phyloP scores from a whole-genome alignment of 2,888 invertebrate species.

The Fragum fragum region DNA sequence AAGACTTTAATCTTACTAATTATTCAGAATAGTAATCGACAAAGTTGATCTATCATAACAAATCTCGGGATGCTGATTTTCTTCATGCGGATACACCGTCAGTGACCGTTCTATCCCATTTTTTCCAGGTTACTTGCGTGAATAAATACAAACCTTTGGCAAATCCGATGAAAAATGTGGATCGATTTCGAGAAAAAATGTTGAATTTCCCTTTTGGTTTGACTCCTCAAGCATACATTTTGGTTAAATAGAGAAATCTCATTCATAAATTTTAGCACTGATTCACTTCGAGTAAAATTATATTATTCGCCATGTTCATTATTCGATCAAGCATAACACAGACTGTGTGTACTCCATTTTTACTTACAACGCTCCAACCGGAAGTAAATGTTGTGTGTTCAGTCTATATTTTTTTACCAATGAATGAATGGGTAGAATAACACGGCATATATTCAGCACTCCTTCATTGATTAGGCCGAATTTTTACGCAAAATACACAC shows the following conservation, averaged over 20 bases:
- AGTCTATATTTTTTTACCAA: slow-evolving; percentile 31
- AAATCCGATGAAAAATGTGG: not conserved
- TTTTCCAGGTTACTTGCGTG: not conserved
- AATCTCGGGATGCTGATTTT: not conserved
- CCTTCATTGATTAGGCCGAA: slow-evolving; percentile 6
- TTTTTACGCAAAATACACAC: slow-evolving; percentile 1
- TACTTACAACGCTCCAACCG: not conserved
- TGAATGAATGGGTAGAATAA: slow-evolving; percentile 18
- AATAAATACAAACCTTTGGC: slow-evolving; percentile 5
- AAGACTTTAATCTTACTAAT: too few relatives aligned
- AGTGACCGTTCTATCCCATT: not conserved
- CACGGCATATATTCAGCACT: not conserved
- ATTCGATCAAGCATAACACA: slow-evolving; percentile 45
- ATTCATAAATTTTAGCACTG: not conserved
- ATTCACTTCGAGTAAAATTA: slow-evolving; percentile 1
- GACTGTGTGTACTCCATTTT: slow-evolving; percentile 25
- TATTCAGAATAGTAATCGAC: too few relatives aligned
- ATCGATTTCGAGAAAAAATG: not conserved
- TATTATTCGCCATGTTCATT: slow-evolving; percentile 63
- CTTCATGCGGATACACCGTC: not conserved
- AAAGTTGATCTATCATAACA: not conserved
- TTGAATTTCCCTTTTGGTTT: not conserved
- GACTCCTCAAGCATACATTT: not conserved
- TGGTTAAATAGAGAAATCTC: not conserved
- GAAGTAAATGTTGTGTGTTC: slow-evolving; percentile 10